A percentile compares a stretch with the other conserved stretches of the same genome.
Conservation (phyloP, 2,113 vertebrate species). For the Saccopteryx leptura region DNA sequence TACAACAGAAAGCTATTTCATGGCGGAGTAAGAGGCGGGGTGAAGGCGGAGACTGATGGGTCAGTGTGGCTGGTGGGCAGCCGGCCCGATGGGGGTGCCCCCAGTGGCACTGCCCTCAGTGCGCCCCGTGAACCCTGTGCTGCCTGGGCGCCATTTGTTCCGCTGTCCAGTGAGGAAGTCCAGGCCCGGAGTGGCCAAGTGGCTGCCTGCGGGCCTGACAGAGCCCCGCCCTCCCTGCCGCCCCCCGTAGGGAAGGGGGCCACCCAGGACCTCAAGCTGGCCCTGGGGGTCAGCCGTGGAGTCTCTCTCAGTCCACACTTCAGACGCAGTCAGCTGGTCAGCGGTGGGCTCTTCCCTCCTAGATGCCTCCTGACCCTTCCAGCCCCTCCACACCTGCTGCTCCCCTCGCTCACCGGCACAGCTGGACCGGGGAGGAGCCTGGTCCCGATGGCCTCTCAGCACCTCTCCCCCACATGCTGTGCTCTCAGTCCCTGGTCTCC, state of each 20-base stretch:
- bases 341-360: background rate
- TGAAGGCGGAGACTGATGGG: background rate
- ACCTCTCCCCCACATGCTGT: accelerated
- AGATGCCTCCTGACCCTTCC: background rate
- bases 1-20: no score
- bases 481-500: accelerated
- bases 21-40: background rate
- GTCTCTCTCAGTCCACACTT: accelerated
- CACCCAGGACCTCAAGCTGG: background rate
- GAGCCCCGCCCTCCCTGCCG: background rate
- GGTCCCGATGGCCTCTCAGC: accelerated
- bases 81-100: background rate
- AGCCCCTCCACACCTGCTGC: background rate
- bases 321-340: no score
- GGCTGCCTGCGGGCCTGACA: background rate
- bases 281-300: background rate
- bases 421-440: background rate
- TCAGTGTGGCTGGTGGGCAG: accelerated
- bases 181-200: background rate
- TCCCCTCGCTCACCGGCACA: background rate
- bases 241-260: background rate
- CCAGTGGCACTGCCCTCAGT: accelerated
- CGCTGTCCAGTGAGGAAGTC: background rate
- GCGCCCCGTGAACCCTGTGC: accelerated
- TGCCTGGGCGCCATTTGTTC: accelerated